phyloP scores from a whole-genome alignment of 2,888 invertebrate genomes.

The Apamea sordens region DNA sequence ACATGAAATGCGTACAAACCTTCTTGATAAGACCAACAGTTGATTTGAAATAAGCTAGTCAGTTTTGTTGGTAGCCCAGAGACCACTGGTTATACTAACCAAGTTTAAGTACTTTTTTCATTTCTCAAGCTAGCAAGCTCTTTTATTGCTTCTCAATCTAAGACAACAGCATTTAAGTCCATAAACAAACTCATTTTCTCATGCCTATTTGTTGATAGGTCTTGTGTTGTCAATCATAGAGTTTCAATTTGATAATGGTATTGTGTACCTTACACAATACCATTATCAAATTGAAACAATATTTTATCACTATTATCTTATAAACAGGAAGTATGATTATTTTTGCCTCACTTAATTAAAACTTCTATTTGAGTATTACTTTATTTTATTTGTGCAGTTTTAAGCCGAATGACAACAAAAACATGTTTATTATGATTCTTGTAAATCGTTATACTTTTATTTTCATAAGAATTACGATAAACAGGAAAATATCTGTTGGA shows the following conservation, averaged over 20 bases:
- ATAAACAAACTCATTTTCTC: slow-evolving; percentile 1
- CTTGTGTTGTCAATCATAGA: not conserved
- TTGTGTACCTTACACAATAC: not conserved
- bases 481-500: not conserved
- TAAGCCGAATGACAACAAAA: not conserved
- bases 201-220: not conserved
- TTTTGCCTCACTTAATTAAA: slow-evolving; percentile 26
- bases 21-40: not conserved
- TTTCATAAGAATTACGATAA: not conserved
- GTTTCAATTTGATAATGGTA: too few relatives aligned
- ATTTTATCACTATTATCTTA: slow-evolving; percentile 35
- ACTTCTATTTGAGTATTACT: slow-evolving; percentile 3
- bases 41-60: too few relatives aligned
- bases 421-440: slow-evolving; percentile 4
- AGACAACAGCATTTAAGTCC: not conserved
- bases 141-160: not conserved
- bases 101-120: not conserved
- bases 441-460: slow-evolving; percentile 1
- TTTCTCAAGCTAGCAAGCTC: not conserved
- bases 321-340: slow-evolving; percentile 51
- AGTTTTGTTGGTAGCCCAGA: not conserved
- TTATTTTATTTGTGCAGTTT: slow-evolving; percentile 19
- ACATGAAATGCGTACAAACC: not conserved
- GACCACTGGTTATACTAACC: not conserved
- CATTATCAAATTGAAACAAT: slow-evolving; percentile 33